Percentiles rank a stretch among this genome's conserved stretches.
Evolutionary conservation across 2,888 invertebrate genomes (phyloP).

Genomic region (Lathronympha strigana): DNA sequence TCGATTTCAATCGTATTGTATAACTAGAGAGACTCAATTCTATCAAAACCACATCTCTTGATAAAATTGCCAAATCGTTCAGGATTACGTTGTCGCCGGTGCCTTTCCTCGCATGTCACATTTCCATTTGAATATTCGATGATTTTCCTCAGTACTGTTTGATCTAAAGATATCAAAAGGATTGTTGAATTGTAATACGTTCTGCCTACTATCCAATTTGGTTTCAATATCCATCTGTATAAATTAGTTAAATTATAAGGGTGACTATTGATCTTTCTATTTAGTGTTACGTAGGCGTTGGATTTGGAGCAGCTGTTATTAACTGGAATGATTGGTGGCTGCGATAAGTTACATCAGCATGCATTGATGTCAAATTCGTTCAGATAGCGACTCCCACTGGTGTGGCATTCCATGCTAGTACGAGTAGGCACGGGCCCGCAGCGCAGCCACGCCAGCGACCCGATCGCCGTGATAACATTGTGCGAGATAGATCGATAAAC

Average conservation of each 20-base stretch:
- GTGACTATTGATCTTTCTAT: constrained; percentile 35
- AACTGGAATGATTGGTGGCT: constrained; percentile 38
- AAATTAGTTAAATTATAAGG: constrained; percentile 37
- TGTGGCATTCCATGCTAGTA: constrained; percentile 48
- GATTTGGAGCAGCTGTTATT: constrained; percentile 34
- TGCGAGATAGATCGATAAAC: constrained; percentile 63
- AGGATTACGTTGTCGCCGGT: constrained; percentile 32
- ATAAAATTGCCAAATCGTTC: constrained; percentile 50
- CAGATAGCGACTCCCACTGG: constrained; percentile 47
- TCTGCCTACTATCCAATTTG: constrained; percentile 20
- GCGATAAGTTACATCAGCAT: constrained; percentile 44
- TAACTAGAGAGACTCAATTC: constrained; percentile 47
- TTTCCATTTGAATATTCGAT: constrained; percentile 20
- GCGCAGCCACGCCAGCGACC: constrained; percentile 39
- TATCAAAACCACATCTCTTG: constrained; percentile 44
- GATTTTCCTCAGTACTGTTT: constrained; percentile 26
- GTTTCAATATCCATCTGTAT: constrained; percentile 25
- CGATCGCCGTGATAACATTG: constrained; percentile 64
- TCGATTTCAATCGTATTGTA: constrained; percentile 50
- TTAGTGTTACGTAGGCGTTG: constrained; percentile 36
- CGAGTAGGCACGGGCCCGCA: constrained; percentile 49
- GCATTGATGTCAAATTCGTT: constrained; percentile 45
- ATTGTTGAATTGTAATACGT: constrained; percentile 18
- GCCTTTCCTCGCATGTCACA: constrained; percentile 31
- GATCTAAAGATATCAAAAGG: constrained; percentile 36